phyloP scores from a whole-genome alignment of 2,113 vertebrate species.

The Sporophila hypoxantha region DNA sequence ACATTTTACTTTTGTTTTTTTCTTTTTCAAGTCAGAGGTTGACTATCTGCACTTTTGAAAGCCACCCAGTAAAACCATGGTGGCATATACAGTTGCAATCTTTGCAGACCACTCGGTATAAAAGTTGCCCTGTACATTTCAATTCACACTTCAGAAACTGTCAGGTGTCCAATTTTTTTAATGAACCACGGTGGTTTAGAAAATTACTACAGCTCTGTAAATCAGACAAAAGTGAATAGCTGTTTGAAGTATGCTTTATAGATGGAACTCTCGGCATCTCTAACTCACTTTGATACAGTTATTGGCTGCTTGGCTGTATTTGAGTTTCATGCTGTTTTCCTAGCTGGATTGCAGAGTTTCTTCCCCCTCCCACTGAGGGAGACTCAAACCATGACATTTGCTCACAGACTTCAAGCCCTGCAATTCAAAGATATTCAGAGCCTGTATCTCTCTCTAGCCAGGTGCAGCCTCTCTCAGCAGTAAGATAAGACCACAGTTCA shows the following conservation, averaged over 20 bases:
- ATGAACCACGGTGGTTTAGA: not conserved
- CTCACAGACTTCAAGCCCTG: not conserved
- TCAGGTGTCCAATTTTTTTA: not conserved
- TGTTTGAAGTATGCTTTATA: constrained; percentile 7
- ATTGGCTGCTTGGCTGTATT: not conserved
- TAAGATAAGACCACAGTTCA: not conserved
- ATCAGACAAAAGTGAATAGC: not conserved
- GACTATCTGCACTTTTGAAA: not conserved
- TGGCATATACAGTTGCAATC: not conserved
- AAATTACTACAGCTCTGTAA: not conserved
- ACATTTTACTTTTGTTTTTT: not conserved
- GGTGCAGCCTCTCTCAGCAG: not conserved
- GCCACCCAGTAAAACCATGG: not conserved
- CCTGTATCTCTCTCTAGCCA: not conserved
- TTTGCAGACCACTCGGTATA: not conserved
- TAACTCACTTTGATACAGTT: not conserved
- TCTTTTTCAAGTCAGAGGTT: not conserved
- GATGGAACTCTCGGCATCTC: not conserved
- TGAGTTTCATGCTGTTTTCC: not conserved
- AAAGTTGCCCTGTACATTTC: not conserved
- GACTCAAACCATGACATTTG: not conserved
- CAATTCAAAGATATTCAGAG: not conserved
- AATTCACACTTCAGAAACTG: not conserved
- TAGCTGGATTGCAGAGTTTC: not conserved
- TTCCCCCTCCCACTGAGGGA: not conserved